A percentile compares a stretch with the other conserved stretches of the same genome.
phyloP scores from a whole-genome alignment of 1,140 invertebrate genomes.

The Drosophila paulistorum region DNA sequence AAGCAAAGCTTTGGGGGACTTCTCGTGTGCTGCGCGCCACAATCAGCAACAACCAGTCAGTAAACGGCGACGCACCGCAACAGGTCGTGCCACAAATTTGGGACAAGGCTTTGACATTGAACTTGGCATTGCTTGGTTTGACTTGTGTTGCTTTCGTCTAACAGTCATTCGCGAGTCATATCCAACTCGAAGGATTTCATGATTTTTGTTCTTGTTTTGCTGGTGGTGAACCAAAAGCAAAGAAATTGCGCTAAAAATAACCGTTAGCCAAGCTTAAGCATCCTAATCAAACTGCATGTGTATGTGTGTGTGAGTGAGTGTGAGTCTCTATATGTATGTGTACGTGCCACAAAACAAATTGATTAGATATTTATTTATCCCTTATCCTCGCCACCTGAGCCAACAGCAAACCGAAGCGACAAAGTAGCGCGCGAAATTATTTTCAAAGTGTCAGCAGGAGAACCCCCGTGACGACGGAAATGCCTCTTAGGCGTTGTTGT shows the following conservation, averaged over 20 bases:
- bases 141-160: neutral
- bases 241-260: conserved; percentile 26
- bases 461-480: neutral
- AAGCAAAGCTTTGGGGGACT: conserved; percentile 4
- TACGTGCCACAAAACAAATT: conserved; percentile 7
- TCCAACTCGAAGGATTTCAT: neutral
- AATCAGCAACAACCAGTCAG: neutral
- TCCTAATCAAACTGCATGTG: conserved; percentile 17
- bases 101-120: conserved; percentile 24
- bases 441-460: neutral
- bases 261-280: conserved; percentile 17
- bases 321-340: neutral
- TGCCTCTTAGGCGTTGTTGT: neutral
- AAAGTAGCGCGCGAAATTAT: conserved; percentile 2
- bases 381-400: conserved; percentile 5
- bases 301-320: neutral
- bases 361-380: conserved; percentile 12
- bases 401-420: neutral
- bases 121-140: conserved; percentile 13
- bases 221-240: neutral
- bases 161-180: neutral
- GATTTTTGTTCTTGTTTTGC: conserved; percentile 17
- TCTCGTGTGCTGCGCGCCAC: neutral
- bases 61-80: conserved; percentile 38
- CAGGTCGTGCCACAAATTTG: conserved; percentile 40